A percentile compares a stretch with the other conserved stretches of the same genome.
phyloP scores from a whole-genome alignment of 2,113 vertebrate species.

The Trachemys scripta region DNA sequence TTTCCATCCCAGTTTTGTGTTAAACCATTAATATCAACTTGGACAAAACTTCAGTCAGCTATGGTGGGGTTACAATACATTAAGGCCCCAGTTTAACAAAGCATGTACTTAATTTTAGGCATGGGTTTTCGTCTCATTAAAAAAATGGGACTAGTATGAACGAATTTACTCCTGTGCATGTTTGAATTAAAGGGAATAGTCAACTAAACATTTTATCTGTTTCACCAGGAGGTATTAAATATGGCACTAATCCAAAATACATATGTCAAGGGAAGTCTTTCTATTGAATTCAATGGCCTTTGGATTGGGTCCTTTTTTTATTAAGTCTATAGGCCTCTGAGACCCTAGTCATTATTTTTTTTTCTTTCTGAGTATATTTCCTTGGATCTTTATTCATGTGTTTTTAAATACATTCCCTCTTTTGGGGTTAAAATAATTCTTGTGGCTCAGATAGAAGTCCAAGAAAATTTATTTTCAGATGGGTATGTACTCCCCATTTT shows the following conservation, averaged over 20 bases:
- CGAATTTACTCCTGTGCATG: neutral
- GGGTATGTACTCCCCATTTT: neutral
- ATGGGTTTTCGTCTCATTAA: neutral
- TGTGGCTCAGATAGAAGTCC: neutral
- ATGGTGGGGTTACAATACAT: neutral
- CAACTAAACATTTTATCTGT: neutral
- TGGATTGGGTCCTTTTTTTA: neutral
- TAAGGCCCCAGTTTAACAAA: neutral
- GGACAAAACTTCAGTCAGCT: neutral
- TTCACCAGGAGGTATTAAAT: neutral
- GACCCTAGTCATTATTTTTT: neutral
- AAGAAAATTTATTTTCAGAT: constrained; percentile 1
- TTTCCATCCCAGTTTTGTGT: neutral
- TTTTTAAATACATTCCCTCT: neutral
- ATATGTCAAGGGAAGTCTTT: neutral
- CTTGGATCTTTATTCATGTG: neutral
- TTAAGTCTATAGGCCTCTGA: neutral
- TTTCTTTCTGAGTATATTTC: neutral
- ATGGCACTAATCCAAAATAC: neutral
- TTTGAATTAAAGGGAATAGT: neutral
- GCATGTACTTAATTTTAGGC: neutral
- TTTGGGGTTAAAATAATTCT: neutral
- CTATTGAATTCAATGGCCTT: neutral
- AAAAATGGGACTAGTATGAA: neutral
- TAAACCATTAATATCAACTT: neutral